Evolutionary conservation across 2,113 vertebrate genomes (phyloP), one percentile per base, ranked within the genome.

Genomic region (Osmerus eperlanus): DNA sequence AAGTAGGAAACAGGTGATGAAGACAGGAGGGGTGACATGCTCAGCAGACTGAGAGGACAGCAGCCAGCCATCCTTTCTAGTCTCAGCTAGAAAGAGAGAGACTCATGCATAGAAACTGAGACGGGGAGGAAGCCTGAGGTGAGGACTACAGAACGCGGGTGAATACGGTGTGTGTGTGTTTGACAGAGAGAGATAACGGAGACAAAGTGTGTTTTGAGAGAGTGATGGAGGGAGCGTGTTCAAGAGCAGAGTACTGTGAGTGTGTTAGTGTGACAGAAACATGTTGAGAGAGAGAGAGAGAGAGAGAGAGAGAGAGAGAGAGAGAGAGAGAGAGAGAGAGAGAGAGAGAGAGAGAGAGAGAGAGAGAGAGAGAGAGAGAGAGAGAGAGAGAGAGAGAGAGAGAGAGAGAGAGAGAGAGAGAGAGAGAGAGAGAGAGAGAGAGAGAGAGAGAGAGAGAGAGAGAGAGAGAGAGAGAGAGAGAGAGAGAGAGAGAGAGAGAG

Each of bases 61-160:
- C 54, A 55, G 15, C 9, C 54, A 14, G 54, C 1, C 13, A 21
- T 21, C 21, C 21, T 21, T 21, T 21, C 0, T 21, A 21, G 18
- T 4, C 9, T 3, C 54, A 1, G 18, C 54, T n/a, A 55, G 14
- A 14, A 14, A 55, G 8, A 55, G 14, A 55, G 54, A 15, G 13
- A 55, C 14, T 55, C 3, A 67, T 61, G 47, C 32, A 36, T 58
- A 16, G 65, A 75, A 52, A 41, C 25, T 12, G 64, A 56, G 28
- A 28, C 3, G 25, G 25, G 74, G 16, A 67, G 56, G n/a, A 11
- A 55, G 54, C 54, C 54, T 15, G 1, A 14, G 18, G 32, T 36
- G 32, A 36, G 32, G 32, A 36, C 32, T 4, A 36, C 32, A 2
- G 32, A 36, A 36, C 32, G 7, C 32, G 32, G 4, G 32, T 36